Base-by-base conservation (phyloP, 2,797 vertebrate genomes). In the Coendou prehensilis region DNA sequence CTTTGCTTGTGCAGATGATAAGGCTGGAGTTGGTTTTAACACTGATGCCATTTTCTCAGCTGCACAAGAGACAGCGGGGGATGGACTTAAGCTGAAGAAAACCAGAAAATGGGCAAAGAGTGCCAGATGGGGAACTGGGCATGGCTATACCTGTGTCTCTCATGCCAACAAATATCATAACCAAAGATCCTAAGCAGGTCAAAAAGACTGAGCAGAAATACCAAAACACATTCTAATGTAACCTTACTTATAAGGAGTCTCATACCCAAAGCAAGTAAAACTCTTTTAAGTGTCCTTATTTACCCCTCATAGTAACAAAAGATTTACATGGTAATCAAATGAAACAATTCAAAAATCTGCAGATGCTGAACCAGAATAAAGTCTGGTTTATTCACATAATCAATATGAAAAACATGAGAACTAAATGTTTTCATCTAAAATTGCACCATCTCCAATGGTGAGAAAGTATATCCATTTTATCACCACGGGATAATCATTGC, bases 381-480 rank as follows among this genome's bases (percentile, higher is more conserved):
- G 41, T 7, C 11, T 83, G 89, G 41, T 23, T 85, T 37, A 96
- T 41, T 73, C 67, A 84, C 71, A 93, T 63, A 67, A 92, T 8
- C 78, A 92, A 93, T 63, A 90, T 30, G 30, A 47, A 78, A 89
- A 52, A 56, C 2, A 91, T 5, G 83, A 18, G n/a, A 81, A 89
- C 63, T 52, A 93, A 63, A 57, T 41, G 5, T 87, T 87, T 96
- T 82, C 86, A 71, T 73, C 20, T 75, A 85, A 90, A 92, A 96
- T 26, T 69, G 73, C 28, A 88, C 84, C 23, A 73, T 83, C 76
- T 96, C 73, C 61, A 89, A 94, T 22, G n/a, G 69, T 41, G 69
- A 50, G 41, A 92, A 87, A 96, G 54, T 50, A 86, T 87, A 85
- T 93, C 96, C 94, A 94, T 97, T 95, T 93, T 96, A 89, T 96